These are phyloP conservation scores for Lerista edwardsae DNA, from an alignment of 2,797 vertebrate genomes.

Conservation along the genomic window DNA sequence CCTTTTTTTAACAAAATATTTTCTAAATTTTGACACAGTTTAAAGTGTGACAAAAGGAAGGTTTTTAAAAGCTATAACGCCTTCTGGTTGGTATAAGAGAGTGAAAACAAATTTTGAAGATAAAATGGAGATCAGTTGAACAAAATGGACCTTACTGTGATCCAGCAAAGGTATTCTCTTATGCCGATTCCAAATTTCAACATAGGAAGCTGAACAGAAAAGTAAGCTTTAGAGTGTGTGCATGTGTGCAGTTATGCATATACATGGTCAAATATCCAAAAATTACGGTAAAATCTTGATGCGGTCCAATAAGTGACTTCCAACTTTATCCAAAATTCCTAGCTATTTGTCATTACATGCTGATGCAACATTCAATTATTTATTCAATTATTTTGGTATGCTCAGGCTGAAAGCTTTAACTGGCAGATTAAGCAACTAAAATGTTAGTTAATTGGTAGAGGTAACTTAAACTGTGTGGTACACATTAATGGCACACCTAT, in stretches of 20 bases:
- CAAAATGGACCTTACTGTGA: neutral
- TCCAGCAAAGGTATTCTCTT: neutral
- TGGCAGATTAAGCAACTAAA: neutral
- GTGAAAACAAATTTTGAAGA: neutral
- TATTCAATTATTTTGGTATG: neutral
- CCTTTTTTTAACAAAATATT: neutral
- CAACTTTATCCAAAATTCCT: neutral
- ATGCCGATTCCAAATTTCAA: neutral
- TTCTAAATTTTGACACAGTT: neutral
- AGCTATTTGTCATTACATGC: too few species aligned
- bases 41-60: neutral
- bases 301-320: neutral
- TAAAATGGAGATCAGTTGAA: neutral
- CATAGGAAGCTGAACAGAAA: neutral
- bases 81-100: neutral
- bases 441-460: neutral
- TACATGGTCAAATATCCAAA: neutral
- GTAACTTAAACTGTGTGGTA: neutral
- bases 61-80: neutral
- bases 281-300: neutral
- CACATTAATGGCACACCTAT: neutral
- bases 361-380: too few species aligned
- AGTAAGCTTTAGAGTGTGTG: too few species aligned
- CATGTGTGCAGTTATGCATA: too few species aligned
- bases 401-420: neutral